Evolutionary conservation across 1,140 invertebrate genomes (phyloP).

Genomic region (Cherax quadricarinatus): DNA sequence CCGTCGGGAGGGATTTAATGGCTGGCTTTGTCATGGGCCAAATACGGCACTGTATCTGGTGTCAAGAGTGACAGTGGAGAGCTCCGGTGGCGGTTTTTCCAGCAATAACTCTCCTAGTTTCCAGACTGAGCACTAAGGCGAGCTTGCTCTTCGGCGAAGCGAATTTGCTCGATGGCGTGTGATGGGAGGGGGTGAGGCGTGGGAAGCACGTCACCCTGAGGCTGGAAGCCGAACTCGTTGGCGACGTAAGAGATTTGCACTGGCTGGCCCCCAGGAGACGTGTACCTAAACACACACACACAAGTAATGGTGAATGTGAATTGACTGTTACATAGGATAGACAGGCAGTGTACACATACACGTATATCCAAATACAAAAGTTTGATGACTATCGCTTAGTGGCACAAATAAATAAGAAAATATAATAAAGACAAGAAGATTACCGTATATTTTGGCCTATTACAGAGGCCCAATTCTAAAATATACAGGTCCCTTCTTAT

Average conservation of each 20-base stretch:
- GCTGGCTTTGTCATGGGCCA: too few species aligned
- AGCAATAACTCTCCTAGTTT: neutral
- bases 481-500: too few species aligned
- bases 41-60: neutral
- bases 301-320: neutral
- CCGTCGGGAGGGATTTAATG: too few species aligned
- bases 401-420: too few species aligned
- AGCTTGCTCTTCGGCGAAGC: constrained; percentile 39
- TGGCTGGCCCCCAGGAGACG: neutral
- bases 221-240: constrained; percentile 14
- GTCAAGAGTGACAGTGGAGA: neutral
- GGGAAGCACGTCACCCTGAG: neutral
- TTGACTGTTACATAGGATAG: neutral
- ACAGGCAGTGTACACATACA: neutral
- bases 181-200: neutral
- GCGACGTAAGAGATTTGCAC: constrained; percentile 8
- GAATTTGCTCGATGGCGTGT: neutral
- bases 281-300: neutral
- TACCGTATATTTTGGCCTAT: too few species aligned
- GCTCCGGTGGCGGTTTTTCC: neutral
- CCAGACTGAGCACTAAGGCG: constrained; percentile 1
- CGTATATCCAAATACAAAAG: too few species aligned
- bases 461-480: too few species aligned
- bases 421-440: too few species aligned
- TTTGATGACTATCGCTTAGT: too few species aligned